Conservation (phyloP, 2,888 invertebrate genomes). For the Didymodactylos carnosus region DNA sequence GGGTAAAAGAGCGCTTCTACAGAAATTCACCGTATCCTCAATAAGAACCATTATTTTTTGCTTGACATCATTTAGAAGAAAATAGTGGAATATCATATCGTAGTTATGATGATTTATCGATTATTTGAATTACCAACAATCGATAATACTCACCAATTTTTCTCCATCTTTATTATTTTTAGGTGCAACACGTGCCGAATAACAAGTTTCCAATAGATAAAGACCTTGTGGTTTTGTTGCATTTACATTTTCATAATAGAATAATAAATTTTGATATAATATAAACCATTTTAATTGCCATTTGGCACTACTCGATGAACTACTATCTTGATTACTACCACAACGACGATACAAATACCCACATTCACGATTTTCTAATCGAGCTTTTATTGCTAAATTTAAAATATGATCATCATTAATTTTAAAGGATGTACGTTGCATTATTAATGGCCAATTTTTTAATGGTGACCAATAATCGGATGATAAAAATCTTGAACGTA, state of each 20-base stretch:
- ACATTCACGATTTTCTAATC: slow-evolving; percentile 13
- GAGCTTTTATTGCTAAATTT: slow-evolving; percentile 12
- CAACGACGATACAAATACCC: slow-evolving; percentile 7
- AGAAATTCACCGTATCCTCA: no score
- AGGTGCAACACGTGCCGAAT: slow-evolving; percentile 25
- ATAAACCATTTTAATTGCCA: slow-evolving; percentile 49
- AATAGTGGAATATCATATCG: no score
- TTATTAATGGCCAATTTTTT: neutral
- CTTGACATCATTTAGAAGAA: no score
- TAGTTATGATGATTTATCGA: no score
- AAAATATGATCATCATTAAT: slow-evolving; percentile 10
- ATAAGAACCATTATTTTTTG: no score
- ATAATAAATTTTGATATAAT: slow-evolving; percentile 58
- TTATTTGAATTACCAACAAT: no score
- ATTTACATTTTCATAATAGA: slow-evolving; percentile 69
- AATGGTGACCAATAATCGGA: neutral
- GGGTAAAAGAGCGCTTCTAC: no score
- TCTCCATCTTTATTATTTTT: slow-evolving; percentile 14
- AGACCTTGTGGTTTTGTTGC: slow-evolving; percentile 60
- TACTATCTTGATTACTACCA: slow-evolving; percentile 2
- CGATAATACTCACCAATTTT: slow-evolving; percentile 12
- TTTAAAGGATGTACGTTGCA: slow-evolving; percentile 7
- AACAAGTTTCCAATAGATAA: slow-evolving; percentile 54
- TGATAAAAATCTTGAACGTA: neutral
- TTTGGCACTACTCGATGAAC: slow-evolving; percentile 45